phyloP scores from a whole-genome alignment of 2,797 vertebrate species.

The Gobio occitaniae region DNA sequence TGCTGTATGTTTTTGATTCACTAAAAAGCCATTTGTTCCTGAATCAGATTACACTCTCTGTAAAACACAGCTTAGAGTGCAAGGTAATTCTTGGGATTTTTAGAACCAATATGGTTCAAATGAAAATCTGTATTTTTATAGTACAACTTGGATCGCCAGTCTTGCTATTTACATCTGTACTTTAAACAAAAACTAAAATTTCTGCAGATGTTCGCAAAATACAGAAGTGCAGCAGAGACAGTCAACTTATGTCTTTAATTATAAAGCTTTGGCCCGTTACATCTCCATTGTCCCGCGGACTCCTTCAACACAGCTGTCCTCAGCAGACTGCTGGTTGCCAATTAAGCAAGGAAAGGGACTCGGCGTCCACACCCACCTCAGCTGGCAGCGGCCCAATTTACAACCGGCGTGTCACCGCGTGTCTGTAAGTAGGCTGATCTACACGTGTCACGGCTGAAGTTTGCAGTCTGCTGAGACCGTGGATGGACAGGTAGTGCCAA shows the following conservation, averaged over 20 bases:
- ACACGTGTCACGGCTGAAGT: conserved; percentile 51
- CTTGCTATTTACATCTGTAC: background rate
- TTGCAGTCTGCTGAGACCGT: conserved; percentile 36
- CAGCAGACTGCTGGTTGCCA: conserved; percentile 47
- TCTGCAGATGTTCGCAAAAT: conserved; percentile 25
- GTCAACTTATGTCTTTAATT: conserved; percentile 37
- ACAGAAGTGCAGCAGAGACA: conserved; percentile 16
- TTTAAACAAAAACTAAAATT: conserved; percentile 12
- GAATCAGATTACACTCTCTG: background rate
- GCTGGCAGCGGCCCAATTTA: conserved; percentile 56
- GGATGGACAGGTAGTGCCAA: conserved; percentile 55
- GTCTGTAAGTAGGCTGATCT: conserved; percentile 55
- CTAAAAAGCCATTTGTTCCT: background rate
- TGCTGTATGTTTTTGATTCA: too few species aligned
- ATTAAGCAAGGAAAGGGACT: conserved; percentile 53
- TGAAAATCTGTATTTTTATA: background rate
- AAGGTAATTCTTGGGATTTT: background rate
- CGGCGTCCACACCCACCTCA: conserved; percentile 55
- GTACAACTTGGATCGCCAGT: background rate
- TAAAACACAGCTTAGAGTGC: background rate
- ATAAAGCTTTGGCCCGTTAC: conserved; percentile 13
- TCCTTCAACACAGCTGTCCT: conserved; percentile 16
- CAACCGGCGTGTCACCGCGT: conserved; percentile 50
- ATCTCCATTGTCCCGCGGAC: conserved; percentile 31
- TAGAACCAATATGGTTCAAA: background rate